phyloP scores from a whole-genome alignment of 2,888 invertebrate genomes.

The Drosophila longiperda region DNA sequence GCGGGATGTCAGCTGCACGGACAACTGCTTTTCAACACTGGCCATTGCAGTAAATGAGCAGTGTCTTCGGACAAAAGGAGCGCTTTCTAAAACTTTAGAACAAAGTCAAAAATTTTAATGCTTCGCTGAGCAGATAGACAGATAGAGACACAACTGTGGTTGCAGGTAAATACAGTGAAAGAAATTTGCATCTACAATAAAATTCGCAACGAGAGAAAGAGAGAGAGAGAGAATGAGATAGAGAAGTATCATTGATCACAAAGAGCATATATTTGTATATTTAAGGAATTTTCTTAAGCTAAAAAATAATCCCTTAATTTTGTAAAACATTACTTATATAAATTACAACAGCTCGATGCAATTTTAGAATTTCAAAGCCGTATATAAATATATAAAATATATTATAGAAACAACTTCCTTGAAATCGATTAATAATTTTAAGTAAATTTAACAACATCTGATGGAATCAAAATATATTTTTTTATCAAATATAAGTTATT shows the following conservation, averaged over 20 bases:
- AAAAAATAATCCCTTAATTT: background rate
- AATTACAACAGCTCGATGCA: background rate
- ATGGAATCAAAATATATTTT: no score
- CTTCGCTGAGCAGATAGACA: constrained; percentile 36
- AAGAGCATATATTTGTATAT: no score
- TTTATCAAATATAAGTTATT: no score
- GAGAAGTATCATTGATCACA: no score
- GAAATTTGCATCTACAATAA: background rate
- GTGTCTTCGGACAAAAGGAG: constrained; percentile 38
- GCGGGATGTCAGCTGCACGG: constrained; percentile 46
- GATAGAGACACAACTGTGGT: constrained; percentile 10
- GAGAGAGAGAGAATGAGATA: background rate
- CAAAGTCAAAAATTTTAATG: constrained; percentile 41
- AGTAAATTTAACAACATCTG: background rate
- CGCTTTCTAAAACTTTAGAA: constrained; percentile 34
- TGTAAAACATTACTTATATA: background rate
- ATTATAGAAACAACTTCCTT: background rate
- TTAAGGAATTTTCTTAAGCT: background rate
- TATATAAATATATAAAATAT: background rate
- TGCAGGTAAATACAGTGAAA: constrained; percentile 15
- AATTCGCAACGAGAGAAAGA: background rate
- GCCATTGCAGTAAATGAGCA: constrained; percentile 41
- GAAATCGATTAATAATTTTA: background rate
- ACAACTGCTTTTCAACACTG: constrained; percentile 34
- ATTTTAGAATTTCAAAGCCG: background rate